Base-by-base conservation (phyloP, 2,113 vertebrate species). In the Tauraco erythrolophus region DNA sequence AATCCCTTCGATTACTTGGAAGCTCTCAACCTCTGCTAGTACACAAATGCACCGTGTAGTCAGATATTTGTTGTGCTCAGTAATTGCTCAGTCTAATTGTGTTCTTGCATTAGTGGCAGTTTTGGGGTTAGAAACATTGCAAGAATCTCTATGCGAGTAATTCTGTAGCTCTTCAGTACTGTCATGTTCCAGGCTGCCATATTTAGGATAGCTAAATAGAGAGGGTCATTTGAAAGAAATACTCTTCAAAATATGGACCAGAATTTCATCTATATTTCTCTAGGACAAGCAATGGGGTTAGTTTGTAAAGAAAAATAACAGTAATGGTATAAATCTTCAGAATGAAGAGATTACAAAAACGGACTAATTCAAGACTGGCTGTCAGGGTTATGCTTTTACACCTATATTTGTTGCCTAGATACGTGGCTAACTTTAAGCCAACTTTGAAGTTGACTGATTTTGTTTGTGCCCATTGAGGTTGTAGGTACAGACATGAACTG, bases 121-220 rank as follows among this genome's bases (percentile, higher is more conserved):
- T 92, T 60, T 14, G 57, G 92, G 39, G 9, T 72, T 94, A 84
- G 77, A 84, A 93, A 74, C n/a, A 66, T 89, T 9, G 28, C 84
- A 83, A 72, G 95, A 89, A 96, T 97, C 91, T 85, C 84, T 39
- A 23, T 72, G 70, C 61, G 62, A 92, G 65, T 96, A 82, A 89
- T 93, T 96, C 76, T 85, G 91, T 84, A 89, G 62, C 70, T 83
- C 62, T 89, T 88, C 54, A n/a, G 43, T 31, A n/a, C 87, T 76
- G 56, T 79, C 75, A 82, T 91, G 84, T 91, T 93, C 90, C 22
- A 25, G 87, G 68, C 81, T 95, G 87, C 97, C 92, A 35, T 97
- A 96, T 96, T 97, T 95, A 97, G 97, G 87, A 71, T 89, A 83
- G 89, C 97, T 98, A 97, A 98, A 98, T 94, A 95, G 94, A 97